Base-by-base conservation (phyloP, 92 coral and sea anemone genomes). In the Siderastrea radians region DNA sequence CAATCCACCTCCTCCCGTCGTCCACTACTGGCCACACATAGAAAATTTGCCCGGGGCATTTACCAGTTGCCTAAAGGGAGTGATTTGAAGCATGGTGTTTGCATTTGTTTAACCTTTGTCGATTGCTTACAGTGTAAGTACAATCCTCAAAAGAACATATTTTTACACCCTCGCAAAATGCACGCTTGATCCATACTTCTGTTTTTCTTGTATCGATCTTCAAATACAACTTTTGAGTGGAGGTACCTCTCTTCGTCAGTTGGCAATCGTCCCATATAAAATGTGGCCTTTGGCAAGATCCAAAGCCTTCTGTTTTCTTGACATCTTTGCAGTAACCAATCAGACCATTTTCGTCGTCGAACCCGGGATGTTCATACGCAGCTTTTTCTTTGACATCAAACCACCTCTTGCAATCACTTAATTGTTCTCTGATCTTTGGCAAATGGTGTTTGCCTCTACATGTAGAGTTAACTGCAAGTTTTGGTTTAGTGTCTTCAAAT, bases 1-100 rank as follows among this genome's bases (percentile, higher is more conserved):
- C 89, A 3, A 83, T 83, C 92, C 85, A 89, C 68, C 92, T 89
- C 73, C 94, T 74, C 9, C 94, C 91, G 49, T 91, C 94, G 13
- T 81, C 91, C 5, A 38, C 89, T 14, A n/a, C 52, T 43, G 91
- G 91, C 91, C 91, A 86, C 6, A 76, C 48, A 60, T 87, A 91
- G 14, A 87, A 2, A 43, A 91, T 54, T 49, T 80, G 55, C n/a
- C 49, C 90, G 3, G 86, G 87, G 54, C 93, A 85, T 49, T 49
- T 48, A 11, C 84, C 87, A 13, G 80, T 85, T 48, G 55, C 2
- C 59, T 53, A 13, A 1, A 90, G 87, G 19, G 82, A 13, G 67
- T 75, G 67, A 7, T 17, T 50, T n/a, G 50, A 6, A 6, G 53
- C 52, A 60, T 90, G 90, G 6, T 79, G 73, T 50, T 48, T 62